Base-by-base conservation (phyloP, 2,888 invertebrate species). In the Proisotoma minuta region DNA sequence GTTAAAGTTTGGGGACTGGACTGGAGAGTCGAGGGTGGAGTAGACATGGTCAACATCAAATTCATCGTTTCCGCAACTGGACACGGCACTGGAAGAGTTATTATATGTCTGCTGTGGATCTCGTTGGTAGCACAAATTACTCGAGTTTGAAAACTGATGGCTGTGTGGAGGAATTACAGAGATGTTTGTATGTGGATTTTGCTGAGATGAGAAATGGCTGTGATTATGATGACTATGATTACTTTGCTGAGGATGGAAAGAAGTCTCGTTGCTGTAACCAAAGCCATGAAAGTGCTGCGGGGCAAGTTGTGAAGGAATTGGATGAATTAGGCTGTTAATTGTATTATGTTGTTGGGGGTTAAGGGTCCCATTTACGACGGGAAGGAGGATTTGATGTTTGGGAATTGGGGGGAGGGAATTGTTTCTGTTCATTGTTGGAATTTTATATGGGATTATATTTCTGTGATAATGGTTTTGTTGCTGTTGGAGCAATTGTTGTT, bases 41-140 rank as follows among this genome's bases (percentile, higher is more conserved):
- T 73, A 73, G 29, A 73, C 68, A 63, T 73, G 73, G 54, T 72
- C 70, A n/a, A n/a, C n/a, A 57, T 72, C 70, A 29, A 71, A 62
- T 51, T 71, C 72, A 50, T 70, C 71, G 52, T 66, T 66, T 10
- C 58, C 65, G 23, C 49, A 49, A 29, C 65, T 60, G 47, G 69
- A 68, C 0, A 68, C 64, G 2, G 70, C 69, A 65, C 70, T 70
- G n/a, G 68, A 68, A 12, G 71, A 71, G n/a, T n/a, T n/a, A n/a
- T n/a, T n/a, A 26, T 69, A 69, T 60, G 65, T 66, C 12, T 48
- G 66, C 28, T 69, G 66, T 62, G 48, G 56, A 1, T 51, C 62
- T 20, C 49, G 49, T 48, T 28, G 51, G 39, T 49, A 39, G 49
- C 59, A 4, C 5, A 5, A 4, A 56, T 12, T 58, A 56, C 59